Evolutionary conservation across 2,113 vertebrate species (phyloP).

Genomic region (Microcebus murinus): DNA sequence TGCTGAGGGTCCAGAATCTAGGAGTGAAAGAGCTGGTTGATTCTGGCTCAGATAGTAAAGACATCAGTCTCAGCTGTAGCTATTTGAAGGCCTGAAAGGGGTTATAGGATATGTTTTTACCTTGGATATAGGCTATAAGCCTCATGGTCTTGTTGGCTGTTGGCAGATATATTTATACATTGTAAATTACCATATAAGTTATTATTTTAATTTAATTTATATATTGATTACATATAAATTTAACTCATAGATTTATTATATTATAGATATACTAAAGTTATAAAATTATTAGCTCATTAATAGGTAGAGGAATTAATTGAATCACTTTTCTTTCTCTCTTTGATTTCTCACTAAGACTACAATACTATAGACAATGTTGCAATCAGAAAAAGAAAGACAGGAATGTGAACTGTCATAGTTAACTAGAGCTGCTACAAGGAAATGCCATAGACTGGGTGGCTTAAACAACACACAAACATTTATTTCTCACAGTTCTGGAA

Average conservation of each 20-base stretch:
- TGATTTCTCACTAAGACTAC: neutral
- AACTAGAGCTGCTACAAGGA: neutral
- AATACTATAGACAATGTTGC: neutral
- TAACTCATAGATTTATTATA: neutral
- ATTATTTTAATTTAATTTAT: neutral
- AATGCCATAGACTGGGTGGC: neutral
- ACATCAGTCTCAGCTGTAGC: neutral
- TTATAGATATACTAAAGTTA: neutral
- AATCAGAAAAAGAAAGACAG: neutral
- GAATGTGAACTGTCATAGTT: neutral
- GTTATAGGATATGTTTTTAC: neutral
- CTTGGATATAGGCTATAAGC: neutral
- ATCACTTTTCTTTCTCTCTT: neutral
- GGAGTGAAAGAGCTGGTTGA: neutral
- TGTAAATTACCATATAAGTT: neutral
- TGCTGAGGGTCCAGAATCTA: neutral
- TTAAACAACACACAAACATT: neutral
- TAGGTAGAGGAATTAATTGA: neutral
- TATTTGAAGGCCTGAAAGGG: neutral
- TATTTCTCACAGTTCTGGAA: neutral
- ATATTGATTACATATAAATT: neutral
- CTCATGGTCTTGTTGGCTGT: neutral
- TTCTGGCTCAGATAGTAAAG: neutral
- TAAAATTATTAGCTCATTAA: neutral
- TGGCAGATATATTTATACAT: neutral